These are phyloP conservation scores for Tympanuchus pallidicinctus DNA, from an alignment of 2,113 vertebrate genomes.

Conservation along the genomic window DNA sequence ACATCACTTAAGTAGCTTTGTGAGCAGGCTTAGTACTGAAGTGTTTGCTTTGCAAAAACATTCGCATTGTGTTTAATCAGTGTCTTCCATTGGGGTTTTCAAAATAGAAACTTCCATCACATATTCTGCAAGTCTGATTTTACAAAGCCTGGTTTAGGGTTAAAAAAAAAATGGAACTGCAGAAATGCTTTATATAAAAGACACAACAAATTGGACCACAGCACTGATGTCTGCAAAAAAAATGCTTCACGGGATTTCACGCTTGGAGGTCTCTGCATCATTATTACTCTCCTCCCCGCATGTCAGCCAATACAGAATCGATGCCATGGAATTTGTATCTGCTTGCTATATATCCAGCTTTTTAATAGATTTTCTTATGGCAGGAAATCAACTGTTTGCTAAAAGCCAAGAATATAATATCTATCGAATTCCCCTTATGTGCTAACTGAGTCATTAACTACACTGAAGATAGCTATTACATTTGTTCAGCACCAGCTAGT, in stretches of 20 bases:
- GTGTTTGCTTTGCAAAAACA: neutral
- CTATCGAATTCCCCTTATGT: neutral
- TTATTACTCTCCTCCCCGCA: neutral
- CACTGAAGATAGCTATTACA: neutral
- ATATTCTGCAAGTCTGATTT: neutral
- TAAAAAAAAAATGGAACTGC: neutral
- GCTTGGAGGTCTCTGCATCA: accelerated
- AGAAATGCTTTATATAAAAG: neutral
- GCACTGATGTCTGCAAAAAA: neutral
- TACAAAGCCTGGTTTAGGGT: neutral
- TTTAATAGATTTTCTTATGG: neutral
- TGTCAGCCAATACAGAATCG: neutral
- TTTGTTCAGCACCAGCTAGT: neutral
- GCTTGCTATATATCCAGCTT: neutral
- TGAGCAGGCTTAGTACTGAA: neutral
- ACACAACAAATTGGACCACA: neutral
- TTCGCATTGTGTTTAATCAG: neutral
- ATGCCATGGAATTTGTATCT: neutral
- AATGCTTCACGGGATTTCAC: neutral
- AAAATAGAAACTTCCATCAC: neutral
- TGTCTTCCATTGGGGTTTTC: neutral
- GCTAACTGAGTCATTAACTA: constrained; percentile 19
- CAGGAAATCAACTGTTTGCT: constrained; percentile 3
- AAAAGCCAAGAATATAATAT: neutral
- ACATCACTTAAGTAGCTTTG: neutral